Evolutionary conservation across 53 echinoderm and acorn worm genomes (phyloP), one percentile per base, ranked within the genome.

Genomic region (Holothuria scabra): DNA sequence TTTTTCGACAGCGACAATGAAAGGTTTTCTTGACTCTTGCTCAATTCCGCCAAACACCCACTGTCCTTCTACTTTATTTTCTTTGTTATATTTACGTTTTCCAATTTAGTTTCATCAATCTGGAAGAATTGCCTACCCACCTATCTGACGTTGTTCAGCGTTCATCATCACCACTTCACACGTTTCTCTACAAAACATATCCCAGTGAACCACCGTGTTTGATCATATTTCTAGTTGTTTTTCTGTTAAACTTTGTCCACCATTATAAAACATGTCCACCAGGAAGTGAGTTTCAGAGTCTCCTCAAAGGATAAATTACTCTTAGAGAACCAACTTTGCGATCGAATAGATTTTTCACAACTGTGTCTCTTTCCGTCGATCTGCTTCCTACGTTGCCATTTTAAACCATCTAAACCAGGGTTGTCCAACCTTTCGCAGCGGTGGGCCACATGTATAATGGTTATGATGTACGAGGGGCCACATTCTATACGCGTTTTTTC

Each of bases 21-120:
- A 90, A 33, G 74, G 80, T 25, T 90, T 90, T 11, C 86, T 56
- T 13, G 85, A 75, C 2, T 82, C 86, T 33, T 85, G 70, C 16
- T 90, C 90, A 20, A 90, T 86, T 48, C 90, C 90, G 29, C 86
- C 90, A 28, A 86, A 90, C 23, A 90, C 90, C 86, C 86, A 86
- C 23, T 90, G 90, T 2, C 90, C 90, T 56, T 83, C 88, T 19
- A 88, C 74, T 12, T 35, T 7, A 69, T 88, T 58, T 22, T 70
- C 58, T 60, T n/a, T 44, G 61, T 69, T 44, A 33, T 65, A 71
- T 37, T 87, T 87, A 33, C 59, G 24, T 63, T 81, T 68, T 12
- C 87, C 81, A 25, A 85, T 68, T 29, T 85, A 29, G 32, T 72
- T 55, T 80, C 67, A 22, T 84, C 69, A 2, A 84, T 84, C 13